Conservation (phyloP, 1,140 invertebrate genomes). For the Ridgeia piscesae region DNA sequence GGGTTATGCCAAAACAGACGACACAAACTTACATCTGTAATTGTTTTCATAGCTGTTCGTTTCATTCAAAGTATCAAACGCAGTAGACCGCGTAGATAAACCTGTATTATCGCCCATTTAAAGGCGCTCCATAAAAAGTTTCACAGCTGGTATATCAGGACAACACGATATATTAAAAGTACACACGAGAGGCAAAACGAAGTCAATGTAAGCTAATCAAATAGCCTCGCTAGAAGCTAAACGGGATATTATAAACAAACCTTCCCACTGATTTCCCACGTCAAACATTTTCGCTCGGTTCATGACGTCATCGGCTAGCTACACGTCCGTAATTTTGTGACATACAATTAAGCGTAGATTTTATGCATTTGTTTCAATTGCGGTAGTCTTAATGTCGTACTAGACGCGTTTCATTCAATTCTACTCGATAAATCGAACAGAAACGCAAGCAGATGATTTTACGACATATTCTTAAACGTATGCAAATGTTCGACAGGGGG, state of each 20-base stretch:
- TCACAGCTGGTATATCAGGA: neutral
- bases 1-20: neutral
- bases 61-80: neutral
- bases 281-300: constrained; percentile 31
- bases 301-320: constrained; percentile 25
- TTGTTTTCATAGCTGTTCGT: neutral
- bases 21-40: neutral
- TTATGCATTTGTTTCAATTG: neutral
- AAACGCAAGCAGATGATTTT: neutral
- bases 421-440: neutral
- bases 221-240: neutral
- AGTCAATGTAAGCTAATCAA: neutral
- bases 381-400: neutral
- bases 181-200: neutral
- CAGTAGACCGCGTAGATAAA: neutral
- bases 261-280: constrained; percentile 33
- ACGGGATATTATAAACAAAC: constrained; percentile 14
- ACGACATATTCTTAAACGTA: neutral
- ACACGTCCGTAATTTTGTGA: constrained; percentile 9
- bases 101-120: constrained; percentile 17
- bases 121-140: constrained; percentile 6
- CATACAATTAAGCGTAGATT: neutral
- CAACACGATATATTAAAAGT: neutral
- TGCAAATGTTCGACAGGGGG: neutral
- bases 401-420: neutral